Evolutionary conservation across 2,888 invertebrate species (phyloP), one percentile per base, ranked within the genome.

Genomic region (Barypeithes pellucidus): DNA sequence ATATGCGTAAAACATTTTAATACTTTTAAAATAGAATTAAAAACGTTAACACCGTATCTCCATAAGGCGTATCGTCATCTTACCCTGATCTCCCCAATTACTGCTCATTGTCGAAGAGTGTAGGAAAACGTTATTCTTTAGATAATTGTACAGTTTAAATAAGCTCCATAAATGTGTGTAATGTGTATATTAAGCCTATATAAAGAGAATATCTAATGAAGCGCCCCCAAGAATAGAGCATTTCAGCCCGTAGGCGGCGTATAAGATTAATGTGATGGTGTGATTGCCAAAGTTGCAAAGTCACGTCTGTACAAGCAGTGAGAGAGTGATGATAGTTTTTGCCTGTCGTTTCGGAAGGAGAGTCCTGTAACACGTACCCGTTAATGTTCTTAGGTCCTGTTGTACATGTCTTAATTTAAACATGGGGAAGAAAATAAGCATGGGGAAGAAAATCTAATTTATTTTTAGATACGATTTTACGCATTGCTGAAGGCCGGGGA

Each of bases 201-300:
- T 62, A 67, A 67, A 59, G 62, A 41, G 24, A 36, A 60, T 69
- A 63, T 69, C 68, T 73, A 73, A 73, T 69, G 68, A 68, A 73
- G 73, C 52, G n/a, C 29, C 52, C 36, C 54, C 52, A 41, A 69
- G 69, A 65, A 57, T 65, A 63, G 63, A 62, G 68, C 59, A 39
- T 67, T 63, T 63, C 60, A 39, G 24, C 16, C 47, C 67, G 61
- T 57, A 62, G 67, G 59, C 39, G 66, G 65, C 61, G 24, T 78
- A 79, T 77, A 80, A 80, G 81, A 81, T 81, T 80, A 81, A 81
- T 81, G 81, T 75, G 79, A 78, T 77, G 77, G 76, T 80, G 79
- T 79, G 81, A 81, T 81, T 81, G 80, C 81, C 77, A 79, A 81
- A 81, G 81, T 81, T 81, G 77, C 79, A 75, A 77, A 78, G 81